phyloP scores from a whole-genome alignment of 1,140 invertebrate genomes.

The Probaryconus sp. region DNA sequence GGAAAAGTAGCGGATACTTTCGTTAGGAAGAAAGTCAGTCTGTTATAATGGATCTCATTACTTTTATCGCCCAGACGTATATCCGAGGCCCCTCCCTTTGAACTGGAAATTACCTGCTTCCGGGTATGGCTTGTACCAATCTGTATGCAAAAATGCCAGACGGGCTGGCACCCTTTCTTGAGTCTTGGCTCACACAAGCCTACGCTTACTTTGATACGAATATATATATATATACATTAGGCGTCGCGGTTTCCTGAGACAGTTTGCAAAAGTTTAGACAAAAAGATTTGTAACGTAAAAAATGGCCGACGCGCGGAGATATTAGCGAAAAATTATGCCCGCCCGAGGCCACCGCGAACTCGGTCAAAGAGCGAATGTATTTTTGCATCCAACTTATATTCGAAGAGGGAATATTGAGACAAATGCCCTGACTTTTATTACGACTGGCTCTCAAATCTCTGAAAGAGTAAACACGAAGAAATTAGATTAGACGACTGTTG shows the following conservation, averaged over 20 bases:
- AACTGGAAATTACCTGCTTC: conserved; percentile 72
- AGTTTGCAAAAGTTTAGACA: conserved; percentile 13
- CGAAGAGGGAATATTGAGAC: conserved; percentile 22
- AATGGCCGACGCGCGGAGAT: conserved; percentile 20
- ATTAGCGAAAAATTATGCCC: conserved; percentile 44
- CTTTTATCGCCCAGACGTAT: conserved; percentile 76
- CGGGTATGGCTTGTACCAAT: conserved; percentile 65
- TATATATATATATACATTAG: conserved; percentile 50
- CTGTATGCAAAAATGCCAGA: conserved; percentile 72
- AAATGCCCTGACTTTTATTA: conserved; percentile 39
- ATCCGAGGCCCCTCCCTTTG: conserved; percentile 69
- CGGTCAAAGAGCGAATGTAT: conserved; percentile 13
- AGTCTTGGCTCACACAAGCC: no score
- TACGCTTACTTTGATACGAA: conserved; percentile 13
- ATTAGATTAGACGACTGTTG: conserved; percentile 52
- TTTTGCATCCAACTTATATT: background rate
- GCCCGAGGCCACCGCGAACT: conserved; percentile 3
- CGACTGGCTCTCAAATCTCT: background rate
- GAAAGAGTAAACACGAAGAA: conserved; percentile 45
- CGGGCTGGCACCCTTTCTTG: conserved; percentile 10
- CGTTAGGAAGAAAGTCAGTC: conserved; percentile 68
- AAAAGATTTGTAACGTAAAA: conserved; percentile 39
- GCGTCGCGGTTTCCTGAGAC: conserved; percentile 11
- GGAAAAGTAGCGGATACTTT: conserved; percentile 46
- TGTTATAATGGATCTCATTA: conserved; percentile 78